A percentile compares a stretch with the other conserved stretches of the same genome.
phyloP scores from a whole-genome alignment of 1,140 invertebrate genomes.

The Scaptodrosophila lebanonensis region DNA sequence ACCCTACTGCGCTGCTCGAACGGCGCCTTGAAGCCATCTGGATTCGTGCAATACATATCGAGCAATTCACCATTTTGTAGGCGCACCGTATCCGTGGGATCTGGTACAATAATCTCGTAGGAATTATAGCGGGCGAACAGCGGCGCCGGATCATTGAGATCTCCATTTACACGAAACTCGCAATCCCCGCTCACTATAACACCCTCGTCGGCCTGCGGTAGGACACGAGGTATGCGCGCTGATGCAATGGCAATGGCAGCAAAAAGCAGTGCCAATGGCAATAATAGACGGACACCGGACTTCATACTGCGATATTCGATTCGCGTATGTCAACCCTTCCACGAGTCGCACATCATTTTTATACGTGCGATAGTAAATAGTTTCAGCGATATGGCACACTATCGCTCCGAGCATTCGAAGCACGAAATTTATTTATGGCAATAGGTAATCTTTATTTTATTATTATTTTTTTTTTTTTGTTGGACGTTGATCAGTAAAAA shows the following conservation, averaged over 20 bases:
- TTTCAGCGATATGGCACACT: too few species aligned
- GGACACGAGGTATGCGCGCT: slow-evolving; percentile 26
- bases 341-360: slow-evolving; percentile 29
- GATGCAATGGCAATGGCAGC: slow-evolving; percentile 12
- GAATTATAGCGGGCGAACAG: slow-evolving; percentile 44
- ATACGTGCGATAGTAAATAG: too few species aligned
- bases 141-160: slow-evolving; percentile 64
- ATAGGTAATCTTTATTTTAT: too few species aligned
- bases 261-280: slow-evolving; percentile 40
- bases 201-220: slow-evolving; percentile 46
- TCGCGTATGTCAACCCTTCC: slow-evolving; percentile 18
- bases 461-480: too few species aligned
- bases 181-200: slow-evolving; percentile 55
- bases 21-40: slow-evolving; percentile 37
- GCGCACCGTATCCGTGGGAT: slow-evolving; percentile 59
- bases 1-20: slow-evolving; percentile 46
- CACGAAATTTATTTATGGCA: too few species aligned
- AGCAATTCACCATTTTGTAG: slow-evolving; percentile 54
- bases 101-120: slow-evolving; percentile 55
- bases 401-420: too few species aligned
- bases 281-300: slow-evolving; percentile 30
- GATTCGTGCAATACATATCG: slow-evolving; percentile 63
- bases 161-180: slow-evolving; percentile 60
- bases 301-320: slow-evolving; percentile 50
- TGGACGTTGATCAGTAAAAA: too few species aligned